Percentiles rank a stretch among this genome's conserved stretches.
These are phyloP conservation scores for Dryocosmus kuriphilus DNA, from an alignment of 2,888 invertebrate genomes.

Conservation along the genomic window DNA sequence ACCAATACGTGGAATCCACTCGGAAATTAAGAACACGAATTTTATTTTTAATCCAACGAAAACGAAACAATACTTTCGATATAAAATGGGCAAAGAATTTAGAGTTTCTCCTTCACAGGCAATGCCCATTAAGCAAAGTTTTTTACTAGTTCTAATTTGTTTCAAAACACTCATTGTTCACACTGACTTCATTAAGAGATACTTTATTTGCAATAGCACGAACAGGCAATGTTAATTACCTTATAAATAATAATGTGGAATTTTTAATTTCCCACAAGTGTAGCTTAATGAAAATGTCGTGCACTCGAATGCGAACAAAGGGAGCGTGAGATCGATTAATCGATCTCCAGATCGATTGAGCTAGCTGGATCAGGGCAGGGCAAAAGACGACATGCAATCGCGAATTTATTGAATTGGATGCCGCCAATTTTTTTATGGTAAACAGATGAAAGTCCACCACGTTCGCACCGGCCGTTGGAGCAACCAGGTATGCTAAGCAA, in stretches of 20 bases:
- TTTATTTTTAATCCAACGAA: background rate
- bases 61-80: background rate
- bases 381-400: slow-evolving; percentile 50
- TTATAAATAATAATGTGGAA: slow-evolving; percentile 40
- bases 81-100: background rate
- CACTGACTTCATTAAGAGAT: slow-evolving; percentile 17
- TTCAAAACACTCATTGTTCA: slow-evolving; percentile 23
- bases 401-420: slow-evolving; percentile 58
- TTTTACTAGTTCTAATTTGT: slow-evolving; percentile 1
- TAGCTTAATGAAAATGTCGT: slow-evolving; percentile 38
- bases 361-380: slow-evolving; percentile 47
- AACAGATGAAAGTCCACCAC: slow-evolving; percentile 67
- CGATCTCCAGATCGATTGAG: slow-evolving; percentile 51
- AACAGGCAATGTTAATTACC: slow-evolving; percentile 28
- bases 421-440: slow-evolving; percentile 63
- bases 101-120: background rate
- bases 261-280: slow-evolving; percentile 23
- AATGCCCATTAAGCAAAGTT: no score
- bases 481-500: slow-evolving; percentile 63
- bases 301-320: slow-evolving; percentile 32
- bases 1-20: slow-evolving; percentile 20
- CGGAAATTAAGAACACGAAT: slow-evolving; percentile 13
- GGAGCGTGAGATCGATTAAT: slow-evolving; percentile 56
- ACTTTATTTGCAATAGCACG: slow-evolving; percentile 20
- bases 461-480: slow-evolving; percentile 49